Conservation (phyloP, 2,888 invertebrate species). For the Drosophila anomelani region DNA sequence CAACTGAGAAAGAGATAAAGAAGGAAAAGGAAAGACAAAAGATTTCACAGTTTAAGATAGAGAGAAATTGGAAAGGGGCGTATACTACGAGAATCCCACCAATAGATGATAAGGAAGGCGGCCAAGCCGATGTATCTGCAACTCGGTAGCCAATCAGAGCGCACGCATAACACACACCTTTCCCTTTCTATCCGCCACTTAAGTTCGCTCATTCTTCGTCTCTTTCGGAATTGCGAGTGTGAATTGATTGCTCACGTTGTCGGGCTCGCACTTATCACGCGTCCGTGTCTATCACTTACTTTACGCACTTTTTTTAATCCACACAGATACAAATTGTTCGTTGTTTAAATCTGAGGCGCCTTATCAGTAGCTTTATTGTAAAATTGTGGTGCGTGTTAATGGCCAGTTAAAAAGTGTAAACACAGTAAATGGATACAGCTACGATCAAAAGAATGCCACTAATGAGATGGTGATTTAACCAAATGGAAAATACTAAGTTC, state of each 20-base stretch:
- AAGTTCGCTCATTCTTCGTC: slow-evolving; percentile 28
- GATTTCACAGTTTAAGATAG: background rate
- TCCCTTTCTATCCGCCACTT: slow-evolving; percentile 54
- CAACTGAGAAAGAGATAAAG: background rate
- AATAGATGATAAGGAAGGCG: slow-evolving; percentile 61
- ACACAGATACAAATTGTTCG: slow-evolving; percentile 6
- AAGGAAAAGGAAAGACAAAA: background rate
- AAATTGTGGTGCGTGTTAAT: slow-evolving; percentile 1
- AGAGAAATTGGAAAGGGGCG: slow-evolving; percentile 14
- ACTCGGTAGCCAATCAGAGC: slow-evolving; percentile 65
- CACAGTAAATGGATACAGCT: background rate
- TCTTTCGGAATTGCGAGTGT: slow-evolving; percentile 23
- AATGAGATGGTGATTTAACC: background rate
- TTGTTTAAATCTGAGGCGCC: slow-evolving; percentile 4
- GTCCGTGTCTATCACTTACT: slow-evolving; percentile 4
- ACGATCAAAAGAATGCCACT: background rate
- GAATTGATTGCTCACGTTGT: background rate
- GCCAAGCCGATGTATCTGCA: slow-evolving; percentile 24
- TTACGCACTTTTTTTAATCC: slow-evolving; percentile 6
- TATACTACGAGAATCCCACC: slow-evolving; percentile 52
- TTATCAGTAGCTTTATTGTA: slow-evolving; percentile 2
- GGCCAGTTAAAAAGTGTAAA: background rate
- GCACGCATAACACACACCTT: slow-evolving; percentile 8
- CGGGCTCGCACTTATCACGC: slow-evolving; percentile 16
- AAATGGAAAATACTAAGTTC: background rate